phyloP scores from a whole-genome alignment of 2,113 vertebrate species.

The Prionailurus bengalensis region DNA sequence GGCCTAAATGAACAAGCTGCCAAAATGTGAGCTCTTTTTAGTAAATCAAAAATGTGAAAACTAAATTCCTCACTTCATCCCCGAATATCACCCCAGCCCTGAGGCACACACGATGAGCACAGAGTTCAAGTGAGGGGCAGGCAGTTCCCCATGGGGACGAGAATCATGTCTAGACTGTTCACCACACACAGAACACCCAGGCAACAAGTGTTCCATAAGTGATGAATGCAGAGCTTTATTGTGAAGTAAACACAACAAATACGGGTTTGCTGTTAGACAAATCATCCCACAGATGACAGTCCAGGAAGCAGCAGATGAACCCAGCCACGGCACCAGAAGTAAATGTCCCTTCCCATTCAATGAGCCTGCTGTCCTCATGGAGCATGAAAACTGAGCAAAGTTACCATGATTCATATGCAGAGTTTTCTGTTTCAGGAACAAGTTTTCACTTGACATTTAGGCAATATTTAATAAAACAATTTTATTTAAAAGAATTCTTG shows the following conservation, averaged over 20 bases:
- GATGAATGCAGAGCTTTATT: background rate
- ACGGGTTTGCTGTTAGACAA: background rate
- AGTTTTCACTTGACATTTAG: background rate
- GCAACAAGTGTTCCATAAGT: background rate
- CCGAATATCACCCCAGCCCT: background rate
- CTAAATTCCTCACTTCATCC: background rate
- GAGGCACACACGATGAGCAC: rapidly evolving
- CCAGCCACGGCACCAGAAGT: background rate
- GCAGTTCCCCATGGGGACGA: too few relatives aligned
- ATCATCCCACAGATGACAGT: background rate
- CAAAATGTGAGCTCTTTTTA: background rate
- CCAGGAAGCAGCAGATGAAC: background rate
- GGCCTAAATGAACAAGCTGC: background rate
- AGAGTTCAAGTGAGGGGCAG: background rate
- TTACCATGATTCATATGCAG: background rate
- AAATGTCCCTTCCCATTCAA: too few relatives aligned
- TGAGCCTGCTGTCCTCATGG: background rate
- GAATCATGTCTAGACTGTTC: background rate
- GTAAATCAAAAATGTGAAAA: background rate
- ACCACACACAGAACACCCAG: background rate
- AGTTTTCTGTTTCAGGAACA: background rate
- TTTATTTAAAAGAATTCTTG: constrained; percentile 33
- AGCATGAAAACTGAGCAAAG: background rate
- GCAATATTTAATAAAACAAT: background rate
- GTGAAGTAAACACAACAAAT: background rate